Evolutionary conservation across 2,113 vertebrate species (phyloP), one percentile per base, ranked within the genome.

Genomic region (Hemiprocne comata): DNA sequence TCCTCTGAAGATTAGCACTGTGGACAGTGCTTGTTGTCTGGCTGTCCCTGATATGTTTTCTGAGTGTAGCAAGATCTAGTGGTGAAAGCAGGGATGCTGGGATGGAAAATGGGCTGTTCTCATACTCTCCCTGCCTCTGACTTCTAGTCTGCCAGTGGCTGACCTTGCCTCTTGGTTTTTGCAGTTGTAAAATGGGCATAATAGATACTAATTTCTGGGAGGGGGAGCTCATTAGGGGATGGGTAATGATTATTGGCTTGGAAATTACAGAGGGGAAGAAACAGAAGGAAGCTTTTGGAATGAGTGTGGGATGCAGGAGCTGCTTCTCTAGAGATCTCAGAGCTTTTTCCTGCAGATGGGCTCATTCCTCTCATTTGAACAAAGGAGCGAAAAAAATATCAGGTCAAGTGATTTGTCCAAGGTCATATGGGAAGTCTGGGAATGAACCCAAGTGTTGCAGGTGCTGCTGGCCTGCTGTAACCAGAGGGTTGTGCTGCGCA

Each of bases 1-100:
- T 60, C 13, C 90, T 96, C 81, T 95, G 89, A 83, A 96, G 95
- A 94, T 96, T 95, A 95, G 90, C 17, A 1, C 70, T 73, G 91
- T 21, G 93, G 93, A 95, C 95, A 85, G 20, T 65, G 81, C 91
- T 79, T 26, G 3, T 38, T 14, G 1, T 31, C 95, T 94, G 94
- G 28, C 85, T 86, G 18, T 64, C 31, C 90, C 92, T 95, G 94
- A 96, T 95, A 90, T 0, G 64, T 58, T 42, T 91, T 67, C 31
- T 7, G 89, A 87, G 85, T 3, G 40, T 11, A 24, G 54, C 84
- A 23, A 89, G 89, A 89, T 83, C 75, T 70, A 3, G 85, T 71
- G 95, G 93, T 67, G 85, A 60, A n/a, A 94, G 78, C 38, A 23
- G 67, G 71, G 78, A 58, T 79, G 89, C 64, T 82, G 91, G 62